Conservation (phyloP, 2,888 invertebrate genomes). For the Drosophila nr. perissopoda region DNA sequence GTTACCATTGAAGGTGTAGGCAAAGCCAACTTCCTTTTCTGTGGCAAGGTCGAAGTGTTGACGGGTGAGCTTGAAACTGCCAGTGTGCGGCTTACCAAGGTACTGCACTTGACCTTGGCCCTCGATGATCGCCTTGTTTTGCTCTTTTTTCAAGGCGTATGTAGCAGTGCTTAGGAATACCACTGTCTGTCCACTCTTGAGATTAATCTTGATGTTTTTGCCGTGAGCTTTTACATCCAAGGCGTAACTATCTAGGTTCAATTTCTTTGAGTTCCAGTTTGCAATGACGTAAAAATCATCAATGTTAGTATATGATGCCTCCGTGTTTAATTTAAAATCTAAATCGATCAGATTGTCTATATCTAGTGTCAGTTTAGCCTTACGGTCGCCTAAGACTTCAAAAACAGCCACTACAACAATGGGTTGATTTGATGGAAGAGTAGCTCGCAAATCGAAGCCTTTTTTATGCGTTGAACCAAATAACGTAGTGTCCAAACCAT, state of each 20-base stretch:
- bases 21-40: conserved; percentile 88
- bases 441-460: conserved; percentile 86
- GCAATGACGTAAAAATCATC: conserved; percentile 89
- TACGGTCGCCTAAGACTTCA: conserved; percentile 86
- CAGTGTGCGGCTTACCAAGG: conserved; percentile 89
- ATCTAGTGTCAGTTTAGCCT: conserved; percentile 87
- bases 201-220: conserved; percentile 88
- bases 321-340: conserved; percentile 86
- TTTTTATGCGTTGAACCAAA: conserved; percentile 86
- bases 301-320: conserved; percentile 86
- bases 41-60: conserved; percentile 87
- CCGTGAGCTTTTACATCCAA: conserved; percentile 88
- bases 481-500: conserved; percentile 86
- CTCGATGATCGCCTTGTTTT: conserved; percentile 90
- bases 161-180: conserved; percentile 90
- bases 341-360: conserved; percentile 86
- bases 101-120: conserved; percentile 90
- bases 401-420: conserved; percentile 79
- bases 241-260: conserved; percentile 88
- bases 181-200: conserved; percentile 87
- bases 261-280: conserved; percentile 87
- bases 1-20: conserved; percentile 89
- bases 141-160: conserved; percentile 90
- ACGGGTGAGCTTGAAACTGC: conserved; percentile 90
- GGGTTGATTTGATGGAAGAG: conserved; percentile 85